Base-by-base conservation (phyloP, 2,888 invertebrate genomes). In the Rotaria socialis region DNA sequence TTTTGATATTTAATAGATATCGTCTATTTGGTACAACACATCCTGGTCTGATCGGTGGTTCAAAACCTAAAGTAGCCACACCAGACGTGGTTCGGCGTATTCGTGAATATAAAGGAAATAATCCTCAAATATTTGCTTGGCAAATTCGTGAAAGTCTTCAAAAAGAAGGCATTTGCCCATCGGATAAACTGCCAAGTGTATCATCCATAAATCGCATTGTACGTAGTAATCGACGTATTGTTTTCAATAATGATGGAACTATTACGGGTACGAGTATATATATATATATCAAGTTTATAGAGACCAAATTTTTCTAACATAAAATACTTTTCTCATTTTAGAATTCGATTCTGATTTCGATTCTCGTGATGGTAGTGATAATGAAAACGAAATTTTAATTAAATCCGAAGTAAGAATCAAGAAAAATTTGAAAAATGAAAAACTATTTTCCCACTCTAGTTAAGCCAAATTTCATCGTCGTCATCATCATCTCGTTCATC, bases 111-210 rank as follows among this genome's bases (percentile, higher is more conserved):
- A 87, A 87, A 74, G 47, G 84, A 84, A 80, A 60, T 41, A 87
- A 87, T 85, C 87, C 87, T 50, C 87, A 87, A 85, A 87, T 87
- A 84, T 87, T 87, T 80, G 87, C 87, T 8, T 87, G 87, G 87
- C 85, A 87, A 74, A 87, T 87, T 41, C 74, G 86, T 47, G 85
- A 86, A 47, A 85, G 87, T 85, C 60, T 87, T 22, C 85, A 85
- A 47, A 55, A 85, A 41, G 87, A 87, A 43, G 87, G 87, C 27
- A 60, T 87, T 14, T 87, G 87, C 47, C 74, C 84, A 19, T 84
- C 85, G 22, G 87, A 87, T 52, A 87, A 87, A 55, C 19, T 87
- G 47, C 87, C 87, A 58, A 87, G 87, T 60, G 85, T 87, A 6
- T 85, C 85, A 41, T 87, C 87, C 16, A 87, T 87, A 16, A 87